phyloP scores from a whole-genome alignment of 64 coral and sea anemone species.

The Acropora tenuis region DNA sequence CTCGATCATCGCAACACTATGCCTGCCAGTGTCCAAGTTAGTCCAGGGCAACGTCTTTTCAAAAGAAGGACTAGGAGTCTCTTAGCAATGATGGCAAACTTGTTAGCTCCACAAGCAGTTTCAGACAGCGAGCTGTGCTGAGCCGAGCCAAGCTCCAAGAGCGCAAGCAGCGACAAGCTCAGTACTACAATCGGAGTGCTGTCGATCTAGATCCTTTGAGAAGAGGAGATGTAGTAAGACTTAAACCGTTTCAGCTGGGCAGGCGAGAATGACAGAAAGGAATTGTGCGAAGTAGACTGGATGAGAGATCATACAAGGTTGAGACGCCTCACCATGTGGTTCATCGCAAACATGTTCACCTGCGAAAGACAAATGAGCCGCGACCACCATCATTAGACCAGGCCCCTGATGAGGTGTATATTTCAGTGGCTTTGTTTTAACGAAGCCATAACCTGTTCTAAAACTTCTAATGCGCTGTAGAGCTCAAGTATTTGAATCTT shows the following conservation, averaged over 20 bases:
- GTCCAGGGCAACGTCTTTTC: neutral
- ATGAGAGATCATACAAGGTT: constrained; percentile 1
- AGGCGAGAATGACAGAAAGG: neutral
- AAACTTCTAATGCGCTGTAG: neutral
- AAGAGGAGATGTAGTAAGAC: neutral
- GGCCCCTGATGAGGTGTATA: no score
- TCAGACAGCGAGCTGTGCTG: neutral
- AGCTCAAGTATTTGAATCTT: no score
- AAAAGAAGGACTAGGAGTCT: neutral
- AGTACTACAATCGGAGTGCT: neutral
- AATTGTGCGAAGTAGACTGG: constrained; percentile 38
- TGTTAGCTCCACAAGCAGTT: neutral
- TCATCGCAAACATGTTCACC: no score
- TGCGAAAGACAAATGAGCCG: no score
- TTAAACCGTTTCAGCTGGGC: neutral
- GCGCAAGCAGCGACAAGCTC: neutral
- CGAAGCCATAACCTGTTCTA: no score
- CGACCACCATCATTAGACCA: no score
- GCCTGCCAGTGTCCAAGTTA: neutral
- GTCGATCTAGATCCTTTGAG: neutral
- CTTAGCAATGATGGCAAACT: neutral
- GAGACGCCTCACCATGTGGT: no score
- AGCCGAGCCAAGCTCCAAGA: neutral
- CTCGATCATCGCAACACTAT: neutral
- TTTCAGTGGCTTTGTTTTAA: no score